phyloP scores from a whole-genome alignment of 2,113 vertebrate genomes.

The Tringa solitaria region DNA sequence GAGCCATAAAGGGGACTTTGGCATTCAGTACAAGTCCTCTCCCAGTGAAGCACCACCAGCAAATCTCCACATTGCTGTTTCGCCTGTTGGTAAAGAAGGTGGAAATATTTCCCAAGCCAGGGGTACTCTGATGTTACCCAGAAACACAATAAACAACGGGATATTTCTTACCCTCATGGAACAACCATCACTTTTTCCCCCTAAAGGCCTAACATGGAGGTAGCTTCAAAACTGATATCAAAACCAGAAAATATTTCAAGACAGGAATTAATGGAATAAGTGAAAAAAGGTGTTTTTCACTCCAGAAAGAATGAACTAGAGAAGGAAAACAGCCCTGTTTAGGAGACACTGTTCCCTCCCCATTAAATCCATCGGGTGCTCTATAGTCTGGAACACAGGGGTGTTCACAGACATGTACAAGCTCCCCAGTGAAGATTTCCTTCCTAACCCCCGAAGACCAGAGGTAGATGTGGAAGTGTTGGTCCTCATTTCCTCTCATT shows the following conservation, averaged over 20 bases:
- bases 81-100: background rate
- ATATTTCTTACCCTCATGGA: background rate
- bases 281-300: background rate
- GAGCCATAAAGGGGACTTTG: background rate
- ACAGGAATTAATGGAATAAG: background rate
- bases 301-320: background rate
- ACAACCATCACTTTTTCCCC: background rate
- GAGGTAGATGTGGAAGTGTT: background rate
- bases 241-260: background rate
- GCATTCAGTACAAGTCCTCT: background rate
- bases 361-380: background rate
- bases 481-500: background rate
- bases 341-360: background rate
- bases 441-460: background rate
- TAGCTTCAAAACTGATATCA: background rate
- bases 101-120: background rate
- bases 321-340: background rate
- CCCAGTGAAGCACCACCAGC: background rate
- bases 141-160: background rate
- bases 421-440: background rate
- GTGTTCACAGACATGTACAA: accelerated
- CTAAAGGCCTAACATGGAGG: background rate
- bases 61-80: background rate
- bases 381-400: background rate
- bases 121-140: background rate